phyloP scores from a whole-genome alignment of 2,797 vertebrate species.

The Diceros bicornis region DNA sequence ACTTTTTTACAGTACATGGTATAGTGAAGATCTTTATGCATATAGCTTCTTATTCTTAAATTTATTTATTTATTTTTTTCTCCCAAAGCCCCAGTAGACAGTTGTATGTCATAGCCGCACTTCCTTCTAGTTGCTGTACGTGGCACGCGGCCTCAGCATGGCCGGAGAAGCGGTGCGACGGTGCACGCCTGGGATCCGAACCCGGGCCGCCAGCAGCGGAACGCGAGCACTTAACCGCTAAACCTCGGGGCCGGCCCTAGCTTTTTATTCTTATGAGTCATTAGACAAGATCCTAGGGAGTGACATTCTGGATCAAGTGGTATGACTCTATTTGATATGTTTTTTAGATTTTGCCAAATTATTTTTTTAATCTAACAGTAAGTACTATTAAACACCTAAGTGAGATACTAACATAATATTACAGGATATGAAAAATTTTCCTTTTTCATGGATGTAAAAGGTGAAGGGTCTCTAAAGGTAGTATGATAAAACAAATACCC shows the following conservation, averaged over 20 bases:
- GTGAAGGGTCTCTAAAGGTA: neutral
- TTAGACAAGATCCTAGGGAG: neutral
- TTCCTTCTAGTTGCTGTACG: too few species aligned
- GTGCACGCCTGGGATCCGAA: too few species aligned
- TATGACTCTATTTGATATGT: neutral
- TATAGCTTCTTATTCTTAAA: conserved; percentile 10
- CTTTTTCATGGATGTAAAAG: neutral
- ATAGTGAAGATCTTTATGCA: neutral
- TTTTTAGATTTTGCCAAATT: neutral
- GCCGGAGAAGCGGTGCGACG: too few species aligned
- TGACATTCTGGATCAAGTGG: neutral
- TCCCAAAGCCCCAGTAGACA: too few species aligned
- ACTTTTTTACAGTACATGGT: conserved; percentile 7
- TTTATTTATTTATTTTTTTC: too few species aligned
- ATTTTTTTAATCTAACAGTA: conserved; percentile 30
- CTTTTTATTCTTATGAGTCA: conserved; percentile 10
- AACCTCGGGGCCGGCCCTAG: neutral
- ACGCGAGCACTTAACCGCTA: too few species aligned
- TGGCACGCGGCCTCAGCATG: too few species aligned
- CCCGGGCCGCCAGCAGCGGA: too few species aligned
- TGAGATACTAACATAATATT: neutral
- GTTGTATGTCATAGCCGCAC: too few species aligned
- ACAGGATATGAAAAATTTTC: neutral
- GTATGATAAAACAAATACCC: neutral
- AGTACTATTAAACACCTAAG: conserved; percentile 2